Evolutionary conservation across 2,888 invertebrate species (phyloP), one percentile per base, ranked within the genome.

Genomic region (Leptopilina drosophilae): DNA sequence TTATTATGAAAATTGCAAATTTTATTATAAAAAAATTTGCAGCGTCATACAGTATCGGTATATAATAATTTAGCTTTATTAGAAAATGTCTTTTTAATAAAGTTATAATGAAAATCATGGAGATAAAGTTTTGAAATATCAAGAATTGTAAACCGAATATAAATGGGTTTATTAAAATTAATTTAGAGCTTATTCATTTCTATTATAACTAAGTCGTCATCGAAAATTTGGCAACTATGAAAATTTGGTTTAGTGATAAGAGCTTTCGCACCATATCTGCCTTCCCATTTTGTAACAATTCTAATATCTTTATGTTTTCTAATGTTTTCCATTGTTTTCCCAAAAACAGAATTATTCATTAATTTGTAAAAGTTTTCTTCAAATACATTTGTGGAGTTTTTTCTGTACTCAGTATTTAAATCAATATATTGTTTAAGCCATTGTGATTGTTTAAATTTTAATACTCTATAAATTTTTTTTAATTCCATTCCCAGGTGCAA

Each of bases 361-460:
- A 91, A 82, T 83, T 92, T 92, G 79, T 84, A 92, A 78, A 90
- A 89, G 82, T 90, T 88, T 87, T 91, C 91, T 82, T 91, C 88
- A 84, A 90, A 92, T n/a, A 88, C 85, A 64, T 87, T 88, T 53
- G 12, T 84, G 8, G 42, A 42, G 7, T 42, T 42, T 42, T 42
- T 42, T 42, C 42, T 42, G 7, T 42, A 42, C 7, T 42, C 42
- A 42, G 42, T 42, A 42, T 42, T 42, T 8, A 42, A 42, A 42
- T 42, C 42, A 42, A 42, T 42, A 42, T 7, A 42, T 7, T 42
- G 42, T 42, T 42, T 42, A 7, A 42, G 42, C 42, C 42, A 42
- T 42, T 42, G 0, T 2, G 4, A 42, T 42, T 42, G 42, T 42
- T 42, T 42, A 8, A 42, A 42, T 42, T 42, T 42, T 42, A 42